These are phyloP conservation scores for Marcusenius ussheri DNA, from an alignment of 2,113 vertebrate genomes.

Conservation along the genomic window DNA sequence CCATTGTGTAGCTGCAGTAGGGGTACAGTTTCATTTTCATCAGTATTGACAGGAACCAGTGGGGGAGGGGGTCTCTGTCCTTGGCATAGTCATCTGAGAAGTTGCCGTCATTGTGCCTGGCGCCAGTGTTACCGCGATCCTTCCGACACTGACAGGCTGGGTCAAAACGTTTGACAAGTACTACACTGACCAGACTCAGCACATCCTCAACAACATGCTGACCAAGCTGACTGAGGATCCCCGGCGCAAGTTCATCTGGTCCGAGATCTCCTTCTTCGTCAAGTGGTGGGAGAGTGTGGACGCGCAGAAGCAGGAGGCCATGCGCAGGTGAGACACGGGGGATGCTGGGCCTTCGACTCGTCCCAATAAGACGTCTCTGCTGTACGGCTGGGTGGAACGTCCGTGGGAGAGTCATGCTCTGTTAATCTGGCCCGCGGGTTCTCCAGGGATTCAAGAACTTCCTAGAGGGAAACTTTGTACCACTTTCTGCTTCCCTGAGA, in stretches of 20 bases:
- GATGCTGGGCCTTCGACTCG: not conserved
- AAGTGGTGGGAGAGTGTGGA: conserved; percentile 96
- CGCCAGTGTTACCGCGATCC: not conserved
- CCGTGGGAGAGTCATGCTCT: not conserved
- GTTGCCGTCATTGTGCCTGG: not conserved
- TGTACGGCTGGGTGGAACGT: not conserved
- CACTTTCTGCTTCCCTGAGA: conserved; percentile 10
- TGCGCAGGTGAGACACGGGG: conserved; percentile 70
- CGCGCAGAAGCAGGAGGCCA: conserved; percentile 72
- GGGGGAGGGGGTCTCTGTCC: not conserved
- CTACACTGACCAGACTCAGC: conserved; percentile 90
- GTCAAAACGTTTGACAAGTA: conserved; percentile 99
- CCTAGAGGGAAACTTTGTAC: not conserved
- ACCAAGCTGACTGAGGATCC: conserved; percentile 89
- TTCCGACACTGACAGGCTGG: conserved; percentile 68
- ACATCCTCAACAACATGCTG: conserved; percentile 96
- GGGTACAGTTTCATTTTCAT: not conserved
- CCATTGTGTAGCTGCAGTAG: not conserved
- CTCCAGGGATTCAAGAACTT: not conserved
- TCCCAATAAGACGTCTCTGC: not conserved
- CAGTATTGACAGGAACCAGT: not conserved
- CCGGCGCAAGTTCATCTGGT: conserved; percentile 92
- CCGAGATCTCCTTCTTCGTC: conserved; percentile 88
- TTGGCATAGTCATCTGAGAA: not conserved
- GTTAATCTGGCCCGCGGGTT: not conserved